Percentiles rank a stretch among this genome's conserved stretches.
These are phyloP conservation scores for Caranx ignobilis DNA, from an alignment of 2,113 vertebrate species.

Conservation along the genomic window DNA sequence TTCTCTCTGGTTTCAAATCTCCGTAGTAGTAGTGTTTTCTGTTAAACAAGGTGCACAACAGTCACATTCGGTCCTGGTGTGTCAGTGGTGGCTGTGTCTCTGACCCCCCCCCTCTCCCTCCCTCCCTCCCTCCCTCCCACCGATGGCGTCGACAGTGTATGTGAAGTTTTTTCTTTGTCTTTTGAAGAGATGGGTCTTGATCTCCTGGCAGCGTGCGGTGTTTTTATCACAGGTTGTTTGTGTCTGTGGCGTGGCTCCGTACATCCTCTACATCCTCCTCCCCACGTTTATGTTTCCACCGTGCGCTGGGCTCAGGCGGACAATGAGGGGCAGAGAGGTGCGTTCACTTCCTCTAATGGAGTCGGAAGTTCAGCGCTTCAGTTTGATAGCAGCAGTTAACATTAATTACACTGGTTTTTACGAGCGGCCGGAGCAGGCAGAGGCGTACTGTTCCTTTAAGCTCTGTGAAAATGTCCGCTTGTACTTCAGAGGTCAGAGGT, in stretches of 20 bases:
- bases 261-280: neutral
- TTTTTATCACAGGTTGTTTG: slow-evolving; percentile 4
- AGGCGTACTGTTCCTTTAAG: too few species aligned
- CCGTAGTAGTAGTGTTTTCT: slow-evolving; percentile 19
- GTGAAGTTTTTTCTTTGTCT: neutral
- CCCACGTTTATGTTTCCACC: slow-evolving; percentile 26
- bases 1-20: slow-evolving; percentile 41
- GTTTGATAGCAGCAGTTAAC: slow-evolving; percentile 2
- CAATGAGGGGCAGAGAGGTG: neutral
- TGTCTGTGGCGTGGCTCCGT: slow-evolving; percentile 2
- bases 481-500: too few species aligned
- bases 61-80: neutral
- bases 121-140: too few species aligned
- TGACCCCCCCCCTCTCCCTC: too few species aligned
- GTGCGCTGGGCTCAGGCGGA: neutral
- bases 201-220: neutral
- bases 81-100: neutral
- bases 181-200: neutral
- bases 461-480: too few species aligned
- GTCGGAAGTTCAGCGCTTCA: neutral
- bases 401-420: neutral
- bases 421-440: too few species aligned
- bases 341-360: neutral
- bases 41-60: slow-evolving; percentile 22
- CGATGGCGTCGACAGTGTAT: neutral